Conservation (phyloP, 2,888 invertebrate genomes). For the Sialis lutaria region DNA sequence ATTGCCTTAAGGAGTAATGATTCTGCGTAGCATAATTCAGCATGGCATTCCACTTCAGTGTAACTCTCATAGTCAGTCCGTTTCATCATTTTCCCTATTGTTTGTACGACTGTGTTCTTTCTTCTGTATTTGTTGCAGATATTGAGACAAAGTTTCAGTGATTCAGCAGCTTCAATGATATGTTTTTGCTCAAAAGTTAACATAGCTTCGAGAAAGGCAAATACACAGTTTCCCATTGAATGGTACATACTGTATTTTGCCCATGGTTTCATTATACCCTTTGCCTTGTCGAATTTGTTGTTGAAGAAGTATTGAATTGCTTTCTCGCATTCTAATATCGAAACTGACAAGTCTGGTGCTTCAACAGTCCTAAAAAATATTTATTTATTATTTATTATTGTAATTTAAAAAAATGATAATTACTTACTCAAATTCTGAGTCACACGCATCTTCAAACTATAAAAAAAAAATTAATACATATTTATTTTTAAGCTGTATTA, state of each 20-base stretch:
- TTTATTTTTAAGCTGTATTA: neutral
- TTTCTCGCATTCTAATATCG: slow-evolving; percentile 57
- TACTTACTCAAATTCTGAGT: slow-evolving; percentile 26
- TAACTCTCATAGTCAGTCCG: slow-evolving; percentile 60
- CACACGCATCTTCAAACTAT: slow-evolving; percentile 35
- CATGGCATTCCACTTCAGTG: slow-evolving; percentile 75
- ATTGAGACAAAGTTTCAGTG: slow-evolving; percentile 59
- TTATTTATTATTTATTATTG: neutral
- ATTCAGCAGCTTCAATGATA: slow-evolving; percentile 53
- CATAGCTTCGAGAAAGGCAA: slow-evolving; percentile 81
- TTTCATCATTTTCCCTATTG: slow-evolving; percentile 64
- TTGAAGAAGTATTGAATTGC: slow-evolving; percentile 85
- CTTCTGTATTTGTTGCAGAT: slow-evolving; percentile 57
- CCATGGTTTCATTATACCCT: slow-evolving; percentile 63
- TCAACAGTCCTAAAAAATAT: slow-evolving; percentile 1
- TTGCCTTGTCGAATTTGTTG: slow-evolving; percentile 74
- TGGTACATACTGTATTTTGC: slow-evolving; percentile 78
- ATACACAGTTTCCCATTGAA: slow-evolving; percentile 73
- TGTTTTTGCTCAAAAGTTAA: slow-evolving; percentile 77
- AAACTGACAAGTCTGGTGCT: slow-evolving; percentile 29
- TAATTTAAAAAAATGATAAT: neutral
- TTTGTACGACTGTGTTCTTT: slow-evolving; percentile 55
- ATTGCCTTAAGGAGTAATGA: slow-evolving; percentile 73
- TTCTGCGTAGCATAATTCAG: slow-evolving; percentile 90
- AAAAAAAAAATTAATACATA: slow-evolving; percentile 13